These are phyloP conservation scores for Lophotriccus pileatus DNA, from an alignment of 2,797 vertebrate species.

Conservation along the genomic window DNA sequence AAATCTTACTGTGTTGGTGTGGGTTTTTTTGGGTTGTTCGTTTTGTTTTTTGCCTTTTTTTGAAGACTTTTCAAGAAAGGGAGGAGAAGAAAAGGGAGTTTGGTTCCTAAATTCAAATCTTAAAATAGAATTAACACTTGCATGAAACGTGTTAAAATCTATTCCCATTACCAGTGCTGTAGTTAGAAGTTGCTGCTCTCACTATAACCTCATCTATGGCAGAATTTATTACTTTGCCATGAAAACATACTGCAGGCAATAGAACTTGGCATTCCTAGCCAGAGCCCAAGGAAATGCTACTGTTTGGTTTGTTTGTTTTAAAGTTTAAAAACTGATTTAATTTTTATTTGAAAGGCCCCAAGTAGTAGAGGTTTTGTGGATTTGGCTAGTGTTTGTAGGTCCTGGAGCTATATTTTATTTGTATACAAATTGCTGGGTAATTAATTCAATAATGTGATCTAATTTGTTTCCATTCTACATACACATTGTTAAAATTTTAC, in stretches of 20 bases:
- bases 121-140: background rate
- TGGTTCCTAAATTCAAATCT: background rate
- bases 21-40: background rate
- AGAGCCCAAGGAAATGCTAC: background rate
- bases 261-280: background rate
- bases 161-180: background rate
- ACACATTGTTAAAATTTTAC: background rate
- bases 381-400: background rate
- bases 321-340: background rate
- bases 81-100: background rate
- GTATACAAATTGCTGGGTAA: background rate
- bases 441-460: background rate
- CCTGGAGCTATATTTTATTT: background rate
- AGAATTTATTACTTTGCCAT: background rate
- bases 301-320: background rate
- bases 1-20: background rate
- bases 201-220: background rate
- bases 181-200: background rate
- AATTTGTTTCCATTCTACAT: background rate
- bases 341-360: background rate
- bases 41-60: background rate
- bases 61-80: background rate
- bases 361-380: background rate
- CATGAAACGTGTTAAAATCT: background rate
- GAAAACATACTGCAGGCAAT: background rate